Percentiles rank a stretch among this genome's conserved stretches.
phyloP scores from a whole-genome alignment of 1,140 invertebrate genomes.

The Temnothorax longispinosus region DNA sequence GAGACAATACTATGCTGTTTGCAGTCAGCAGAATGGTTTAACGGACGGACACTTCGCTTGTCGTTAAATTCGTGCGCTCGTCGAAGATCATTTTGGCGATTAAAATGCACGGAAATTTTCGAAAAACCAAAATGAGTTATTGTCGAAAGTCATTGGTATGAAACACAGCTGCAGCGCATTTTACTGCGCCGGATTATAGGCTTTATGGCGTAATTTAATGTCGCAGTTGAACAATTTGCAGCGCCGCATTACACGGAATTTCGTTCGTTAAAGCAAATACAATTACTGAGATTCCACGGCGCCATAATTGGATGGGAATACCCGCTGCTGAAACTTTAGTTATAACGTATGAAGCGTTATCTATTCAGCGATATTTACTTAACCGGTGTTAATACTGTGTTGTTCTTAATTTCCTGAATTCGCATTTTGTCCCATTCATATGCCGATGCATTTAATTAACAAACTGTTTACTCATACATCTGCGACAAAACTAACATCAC shows the following conservation, averaged over 20 bases:
- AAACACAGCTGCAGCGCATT: slow-evolving; percentile 59
- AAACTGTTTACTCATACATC: slow-evolving; percentile 7
- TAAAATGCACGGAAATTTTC: slow-evolving; percentile 43
- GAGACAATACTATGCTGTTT: neutral
- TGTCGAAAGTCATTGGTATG: slow-evolving; percentile 54
- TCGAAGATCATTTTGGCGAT: slow-evolving; percentile 42
- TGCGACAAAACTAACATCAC: neutral
- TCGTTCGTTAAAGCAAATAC: slow-evolving; percentile 65
- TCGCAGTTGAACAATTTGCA: slow-evolving; percentile 64
- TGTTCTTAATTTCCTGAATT: slow-evolving; percentile 39
- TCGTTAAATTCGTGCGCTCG: slow-evolving; percentile 5
- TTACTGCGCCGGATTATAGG: slow-evolving; percentile 63
- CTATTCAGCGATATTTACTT: slow-evolving; percentile 59
- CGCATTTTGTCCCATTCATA: slow-evolving; percentile 15
- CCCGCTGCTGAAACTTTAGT: slow-evolving; percentile 42
- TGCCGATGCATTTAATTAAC: slow-evolving; percentile 44
- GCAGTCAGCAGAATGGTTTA: neutral
- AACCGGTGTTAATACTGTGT: slow-evolving; percentile 36
- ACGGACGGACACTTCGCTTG: slow-evolving; percentile 1
- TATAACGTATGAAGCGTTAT: slow-evolving; percentile 53
- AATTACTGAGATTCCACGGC: slow-evolving; percentile 63
- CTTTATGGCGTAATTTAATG: slow-evolving; percentile 64
- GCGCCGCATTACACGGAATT: slow-evolving; percentile 61
- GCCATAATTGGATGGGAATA: slow-evolving; percentile 65
- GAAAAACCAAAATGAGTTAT: slow-evolving; percentile 51